These are phyloP conservation scores for Procambarus clarkii DNA, from an alignment of 1,140 invertebrate genomes.

Conservation along the genomic window DNA sequence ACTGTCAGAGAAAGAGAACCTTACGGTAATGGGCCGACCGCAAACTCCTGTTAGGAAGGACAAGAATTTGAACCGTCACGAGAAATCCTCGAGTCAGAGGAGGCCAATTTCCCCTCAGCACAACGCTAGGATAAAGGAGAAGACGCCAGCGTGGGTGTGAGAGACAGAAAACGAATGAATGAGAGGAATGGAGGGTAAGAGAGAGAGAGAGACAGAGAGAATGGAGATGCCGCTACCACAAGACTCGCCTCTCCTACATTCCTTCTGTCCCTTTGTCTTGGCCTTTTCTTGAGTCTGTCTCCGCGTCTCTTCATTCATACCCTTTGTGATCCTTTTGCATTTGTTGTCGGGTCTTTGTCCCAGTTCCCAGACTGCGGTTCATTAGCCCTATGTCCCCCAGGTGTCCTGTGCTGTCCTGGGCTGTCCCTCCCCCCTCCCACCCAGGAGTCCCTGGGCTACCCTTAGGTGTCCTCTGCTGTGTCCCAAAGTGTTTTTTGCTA, in stretches of 20 bases:
- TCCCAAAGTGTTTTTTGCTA: no score
- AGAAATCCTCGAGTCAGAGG: no score
- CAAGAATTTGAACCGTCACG: no score
- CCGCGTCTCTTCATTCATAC: conserved; percentile 11
- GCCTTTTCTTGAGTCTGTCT: conserved; percentile 51
- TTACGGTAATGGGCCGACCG: no score
- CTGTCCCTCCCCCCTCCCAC: no score
- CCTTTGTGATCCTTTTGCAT: conserved; percentile 37
- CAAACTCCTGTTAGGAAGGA: no score
- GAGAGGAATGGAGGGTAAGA: conserved; percentile 6
- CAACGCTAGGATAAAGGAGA: no score
- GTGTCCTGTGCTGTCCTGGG: conserved; percentile 2
- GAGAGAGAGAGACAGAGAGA: conserved; percentile 4
- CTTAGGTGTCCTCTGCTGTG: no score
- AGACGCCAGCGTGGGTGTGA: no score
- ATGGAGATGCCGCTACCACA: conserved; percentile 21
- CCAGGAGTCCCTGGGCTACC: no score
- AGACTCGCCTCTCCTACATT: conserved; percentile 43
- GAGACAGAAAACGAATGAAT: background rate
- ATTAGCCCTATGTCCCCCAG: conserved; percentile 14
- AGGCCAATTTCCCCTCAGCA: no score
- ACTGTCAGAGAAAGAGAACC: no score
- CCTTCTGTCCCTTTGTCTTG: conserved; percentile 49
- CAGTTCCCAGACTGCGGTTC: conserved; percentile 40
- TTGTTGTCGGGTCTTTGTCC: conserved; percentile 46